These are phyloP conservation scores for Pitangus sulphuratus DNA, from an alignment of 2,797 vertebrate genomes.

Conservation along the genomic window DNA sequence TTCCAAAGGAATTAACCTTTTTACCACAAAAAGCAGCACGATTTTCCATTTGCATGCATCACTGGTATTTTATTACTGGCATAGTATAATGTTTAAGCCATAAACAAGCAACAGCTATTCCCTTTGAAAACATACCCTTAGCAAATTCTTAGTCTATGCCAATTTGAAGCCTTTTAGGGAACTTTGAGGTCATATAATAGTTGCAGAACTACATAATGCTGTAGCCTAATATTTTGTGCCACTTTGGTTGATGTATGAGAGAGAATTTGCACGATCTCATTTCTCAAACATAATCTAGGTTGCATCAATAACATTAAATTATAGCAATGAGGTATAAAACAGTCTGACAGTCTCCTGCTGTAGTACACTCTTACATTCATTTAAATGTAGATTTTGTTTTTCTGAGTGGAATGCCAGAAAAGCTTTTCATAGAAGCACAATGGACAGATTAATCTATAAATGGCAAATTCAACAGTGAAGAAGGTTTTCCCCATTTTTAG, in stretches of 20 bases:
- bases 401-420: conserved; percentile 72
- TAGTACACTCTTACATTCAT: conserved; percentile 70
- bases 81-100: conserved; percentile 59
- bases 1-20: conserved; percentile 86
- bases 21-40: conserved; percentile 53
- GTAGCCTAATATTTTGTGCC: conserved; percentile 42
- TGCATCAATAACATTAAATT: conserved; percentile 67
- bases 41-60: conserved; percentile 65
- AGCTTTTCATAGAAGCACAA: conserved; percentile 71
- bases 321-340: conserved; percentile 67
- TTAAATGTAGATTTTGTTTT: conserved; percentile 78
- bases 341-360: conserved; percentile 65
- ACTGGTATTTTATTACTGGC: conserved; percentile 64
- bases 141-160: conserved; percentile 53
- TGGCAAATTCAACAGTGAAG: conserved; percentile 67
- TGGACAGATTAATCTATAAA: conserved; percentile 77
- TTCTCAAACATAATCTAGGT: conserved; percentile 66
- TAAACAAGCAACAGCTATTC: conserved; percentile 62
- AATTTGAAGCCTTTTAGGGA: conserved; percentile 63
- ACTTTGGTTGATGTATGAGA: conserved; percentile 35
- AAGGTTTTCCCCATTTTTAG: conserved; percentile 66
- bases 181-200: conserved; percentile 54
- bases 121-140: conserved; percentile 61
- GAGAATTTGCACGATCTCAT: conserved; percentile 50
- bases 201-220: conserved; percentile 51